phyloP scores from a whole-genome alignment of 1,140 invertebrate genomes.

The Carposina sasakii region DNA sequence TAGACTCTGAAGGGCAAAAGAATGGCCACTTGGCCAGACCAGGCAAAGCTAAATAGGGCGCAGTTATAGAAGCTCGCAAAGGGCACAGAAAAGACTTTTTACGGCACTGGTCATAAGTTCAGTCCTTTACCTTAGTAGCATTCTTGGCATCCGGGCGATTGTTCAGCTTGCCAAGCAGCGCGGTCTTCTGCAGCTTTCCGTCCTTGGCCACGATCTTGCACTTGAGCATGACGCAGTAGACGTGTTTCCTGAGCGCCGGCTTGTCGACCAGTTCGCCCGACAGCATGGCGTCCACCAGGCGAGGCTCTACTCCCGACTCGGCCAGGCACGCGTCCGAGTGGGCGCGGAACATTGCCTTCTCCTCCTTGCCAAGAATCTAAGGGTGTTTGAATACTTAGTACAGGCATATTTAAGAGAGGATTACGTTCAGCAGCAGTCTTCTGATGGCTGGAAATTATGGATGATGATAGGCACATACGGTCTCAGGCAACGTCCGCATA shows the following conservation, averaged over 20 bases:
- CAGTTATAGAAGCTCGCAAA: too few species aligned
- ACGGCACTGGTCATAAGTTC: too few species aligned
- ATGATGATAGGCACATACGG: too few species aligned
- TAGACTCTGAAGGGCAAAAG: too few species aligned
- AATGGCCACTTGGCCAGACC: too few species aligned
- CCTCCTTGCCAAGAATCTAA: constrained; percentile 47
- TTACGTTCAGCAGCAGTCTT: too few species aligned
- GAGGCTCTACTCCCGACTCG: constrained; percentile 31
- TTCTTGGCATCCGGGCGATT: constrained; percentile 34
- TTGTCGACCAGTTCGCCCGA: constrained; percentile 35
- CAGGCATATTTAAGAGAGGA: not conserved
- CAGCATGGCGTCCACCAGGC: constrained; percentile 33
- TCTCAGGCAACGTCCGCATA: too few species aligned
- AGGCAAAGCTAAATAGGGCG: too few species aligned
- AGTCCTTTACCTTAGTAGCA: constrained; percentile 51
- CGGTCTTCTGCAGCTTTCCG: constrained; percentile 52
- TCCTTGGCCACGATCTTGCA: constrained; percentile 60
- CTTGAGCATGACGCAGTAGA: constrained; percentile 53
- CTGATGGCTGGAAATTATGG: too few species aligned
- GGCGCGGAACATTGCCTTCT: constrained; percentile 55
- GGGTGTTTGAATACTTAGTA: not conserved
- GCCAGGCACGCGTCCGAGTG: constrained; percentile 50
- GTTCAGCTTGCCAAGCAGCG: constrained; percentile 38
- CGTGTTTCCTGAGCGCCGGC: constrained; percentile 36
- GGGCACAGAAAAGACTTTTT: too few species aligned